Evolutionary conservation across 1,140 invertebrate species (phyloP).

Genomic region (Acromyrmex charruanus): DNA sequence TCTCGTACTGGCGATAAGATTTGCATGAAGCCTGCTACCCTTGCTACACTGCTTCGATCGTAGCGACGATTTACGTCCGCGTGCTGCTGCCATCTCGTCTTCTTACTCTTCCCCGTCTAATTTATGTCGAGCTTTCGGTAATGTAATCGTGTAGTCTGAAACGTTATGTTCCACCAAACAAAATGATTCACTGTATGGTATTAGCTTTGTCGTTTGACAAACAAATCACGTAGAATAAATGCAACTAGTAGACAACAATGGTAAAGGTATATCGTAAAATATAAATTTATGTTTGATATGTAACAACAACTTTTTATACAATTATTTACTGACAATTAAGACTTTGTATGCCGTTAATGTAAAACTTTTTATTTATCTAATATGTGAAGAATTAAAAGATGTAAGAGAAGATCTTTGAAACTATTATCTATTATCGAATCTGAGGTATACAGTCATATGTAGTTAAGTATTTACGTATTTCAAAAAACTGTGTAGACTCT

Average conservation of each 20-base stretch:
- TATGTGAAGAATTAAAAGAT: background rate
- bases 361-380: background rate
- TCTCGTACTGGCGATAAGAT: slow-evolving; percentile 72
- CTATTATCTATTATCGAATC: slow-evolving; percentile 7
- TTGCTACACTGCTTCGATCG: slow-evolving; percentile 61
- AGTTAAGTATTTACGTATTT: background rate
- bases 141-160: slow-evolving; percentile 38
- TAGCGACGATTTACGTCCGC: slow-evolving; percentile 72
- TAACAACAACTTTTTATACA: background rate
- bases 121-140: slow-evolving; percentile 34
- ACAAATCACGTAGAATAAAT: background rate
- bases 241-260: background rate
- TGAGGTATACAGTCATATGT: background rate
- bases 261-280: background rate
- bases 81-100: slow-evolving; percentile 48
- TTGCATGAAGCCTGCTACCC: slow-evolving; percentile 64
- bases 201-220: background rate
- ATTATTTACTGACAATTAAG: background rate
- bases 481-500: background rate
- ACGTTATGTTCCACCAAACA: background rate
- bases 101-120: slow-evolving; percentile 39
- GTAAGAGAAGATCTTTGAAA: background rate
- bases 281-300: background rate
- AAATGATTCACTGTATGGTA: background rate
- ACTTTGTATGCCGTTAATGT: background rate